phyloP scores from a whole-genome alignment of 2,113 vertebrate genomes.

The Anarrhichthys ocellatus region DNA sequence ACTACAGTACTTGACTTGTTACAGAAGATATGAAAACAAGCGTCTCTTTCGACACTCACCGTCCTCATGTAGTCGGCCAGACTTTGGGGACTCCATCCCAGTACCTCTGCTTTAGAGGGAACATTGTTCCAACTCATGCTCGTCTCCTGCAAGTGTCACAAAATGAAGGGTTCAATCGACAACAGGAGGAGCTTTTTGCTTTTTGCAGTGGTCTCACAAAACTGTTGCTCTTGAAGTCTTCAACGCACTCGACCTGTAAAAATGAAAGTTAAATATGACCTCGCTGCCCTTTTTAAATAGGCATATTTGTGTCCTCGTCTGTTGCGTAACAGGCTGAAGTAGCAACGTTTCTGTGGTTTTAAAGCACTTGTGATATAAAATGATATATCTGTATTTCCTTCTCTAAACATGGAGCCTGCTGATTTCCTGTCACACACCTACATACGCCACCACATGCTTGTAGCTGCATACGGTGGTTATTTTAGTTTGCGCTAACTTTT shows the following conservation, averaged over 20 bases:
- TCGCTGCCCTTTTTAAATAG: neutral
- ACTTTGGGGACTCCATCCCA: conserved; percentile 48
- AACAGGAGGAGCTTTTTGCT: neutral
- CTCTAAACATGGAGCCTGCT: conserved; percentile 21
- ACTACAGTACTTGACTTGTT: neutral
- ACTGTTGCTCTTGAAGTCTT: neutral
- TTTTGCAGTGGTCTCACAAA: neutral
- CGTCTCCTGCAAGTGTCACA: neutral
- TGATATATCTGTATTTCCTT: neutral
- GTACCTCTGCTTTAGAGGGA: conserved; percentile 45
- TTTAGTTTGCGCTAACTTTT: neutral
- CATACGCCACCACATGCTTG: neutral
- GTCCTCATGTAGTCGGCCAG: conserved; percentile 53
- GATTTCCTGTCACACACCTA: conserved; percentile 21
- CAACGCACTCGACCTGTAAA: neutral
- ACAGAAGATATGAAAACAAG: neutral
- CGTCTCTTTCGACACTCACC: conserved; percentile 34
- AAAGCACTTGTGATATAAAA: neutral
- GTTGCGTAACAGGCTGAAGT: neutral
- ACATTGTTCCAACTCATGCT: conserved; percentile 34
- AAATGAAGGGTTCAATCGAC: neutral
- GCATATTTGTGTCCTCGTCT: neutral
- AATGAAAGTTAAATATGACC: neutral
- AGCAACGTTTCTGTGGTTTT: conserved; percentile 35
- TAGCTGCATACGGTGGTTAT: neutral